A percentile compares a stretch with the other conserved stretches of the same genome.
phyloP scores from a whole-genome alignment of 1,140 invertebrate species.

The Nautilus pompilius region DNA sequence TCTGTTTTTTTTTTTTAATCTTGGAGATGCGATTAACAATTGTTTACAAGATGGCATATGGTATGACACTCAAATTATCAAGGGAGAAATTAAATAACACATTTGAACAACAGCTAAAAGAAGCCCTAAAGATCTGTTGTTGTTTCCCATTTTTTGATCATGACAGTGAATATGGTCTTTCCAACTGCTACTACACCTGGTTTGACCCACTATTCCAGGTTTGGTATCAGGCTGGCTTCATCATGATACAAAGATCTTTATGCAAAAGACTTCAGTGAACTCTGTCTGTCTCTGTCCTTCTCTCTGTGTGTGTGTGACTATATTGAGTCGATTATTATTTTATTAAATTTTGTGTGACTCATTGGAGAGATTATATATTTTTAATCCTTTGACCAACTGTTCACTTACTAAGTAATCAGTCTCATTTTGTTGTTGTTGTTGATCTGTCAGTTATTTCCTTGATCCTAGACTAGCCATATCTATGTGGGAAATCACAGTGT shows the following conservation, averaged over 20 bases:
- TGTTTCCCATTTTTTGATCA: too few species aligned
- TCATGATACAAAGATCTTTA: too few species aligned
- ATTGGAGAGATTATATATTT: not conserved
- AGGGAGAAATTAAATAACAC: not conserved
- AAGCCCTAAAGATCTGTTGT: too few species aligned
- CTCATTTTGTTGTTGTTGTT: not conserved
- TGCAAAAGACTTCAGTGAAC: too few species aligned
- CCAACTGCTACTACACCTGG: too few species aligned
- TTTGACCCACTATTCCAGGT: too few species aligned
- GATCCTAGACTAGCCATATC: conserved; percentile 63
- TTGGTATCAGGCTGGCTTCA: too few species aligned
- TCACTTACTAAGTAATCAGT: not conserved
- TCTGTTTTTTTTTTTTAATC: not conserved
- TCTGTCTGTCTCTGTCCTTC: not conserved
- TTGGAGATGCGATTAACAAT: not conserved
- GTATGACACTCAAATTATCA: not conserved
- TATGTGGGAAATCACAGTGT: conserved; percentile 76
- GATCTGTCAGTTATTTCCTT: conserved; percentile 41
- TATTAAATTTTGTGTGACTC: not conserved
- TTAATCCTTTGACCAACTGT: too few species aligned
- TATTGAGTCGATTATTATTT: not conserved
- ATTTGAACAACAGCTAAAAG: not conserved
- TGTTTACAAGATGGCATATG: not conserved
- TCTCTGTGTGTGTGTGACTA: not conserved
- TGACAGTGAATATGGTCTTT: too few species aligned